Conservation (phyloP, 2,888 invertebrate genomes). For the Rhaphigaster nebulosa region DNA sequence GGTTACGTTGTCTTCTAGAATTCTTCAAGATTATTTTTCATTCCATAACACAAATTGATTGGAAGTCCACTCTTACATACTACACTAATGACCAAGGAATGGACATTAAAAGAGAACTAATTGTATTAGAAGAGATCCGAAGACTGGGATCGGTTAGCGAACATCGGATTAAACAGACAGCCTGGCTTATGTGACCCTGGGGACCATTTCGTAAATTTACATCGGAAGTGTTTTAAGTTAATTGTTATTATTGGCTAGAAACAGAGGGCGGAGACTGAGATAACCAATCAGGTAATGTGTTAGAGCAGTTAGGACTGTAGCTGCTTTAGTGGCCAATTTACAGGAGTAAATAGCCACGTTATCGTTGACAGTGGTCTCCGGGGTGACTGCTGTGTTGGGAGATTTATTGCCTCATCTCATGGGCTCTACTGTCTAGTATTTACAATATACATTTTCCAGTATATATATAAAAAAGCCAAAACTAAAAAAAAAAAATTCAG, state of each 20-base stretch:
- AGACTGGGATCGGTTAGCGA: conserved; percentile 42
- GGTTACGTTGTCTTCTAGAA: too few species aligned
- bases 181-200: not conserved
- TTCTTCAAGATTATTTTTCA: not conserved
- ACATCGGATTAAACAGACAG: conserved; percentile 21
- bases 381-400: not conserved
- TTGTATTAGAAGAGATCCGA: not conserved
- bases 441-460: not conserved
- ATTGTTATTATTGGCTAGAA: conserved; percentile 40
- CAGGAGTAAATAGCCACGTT: conserved; percentile 50
- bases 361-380: conserved; percentile 37
- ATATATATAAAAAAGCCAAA: too few species aligned
- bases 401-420: conserved; percentile 17
- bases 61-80: not conserved
- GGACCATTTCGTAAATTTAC: conserved; percentile 45
- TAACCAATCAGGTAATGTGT: conserved; percentile 50
- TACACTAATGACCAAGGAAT: not conserved
- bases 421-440: not conserved
- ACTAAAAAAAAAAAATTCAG: too few species aligned
- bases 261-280: conserved; percentile 42
- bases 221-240: conserved; percentile 48
- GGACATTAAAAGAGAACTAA: not conserved
- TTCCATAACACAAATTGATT: not conserved
- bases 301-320: conserved; percentile 16
- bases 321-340: conserved; percentile 46